These are phyloP conservation scores for Eristalis arbustorum DNA, from an alignment of 2,888 invertebrate genomes.

Conservation along the genomic window DNA sequence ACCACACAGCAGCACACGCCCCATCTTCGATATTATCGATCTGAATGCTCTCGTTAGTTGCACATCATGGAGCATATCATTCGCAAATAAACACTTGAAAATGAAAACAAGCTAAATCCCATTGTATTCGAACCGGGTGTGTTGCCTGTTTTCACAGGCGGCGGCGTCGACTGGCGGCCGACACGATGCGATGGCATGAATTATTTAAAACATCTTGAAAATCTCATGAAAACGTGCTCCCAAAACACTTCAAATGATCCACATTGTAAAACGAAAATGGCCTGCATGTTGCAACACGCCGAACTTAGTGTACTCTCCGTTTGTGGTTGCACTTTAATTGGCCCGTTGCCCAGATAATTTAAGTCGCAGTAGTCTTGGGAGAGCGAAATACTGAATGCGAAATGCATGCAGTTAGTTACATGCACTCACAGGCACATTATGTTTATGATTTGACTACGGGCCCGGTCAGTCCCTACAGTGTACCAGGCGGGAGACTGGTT, in stretches of 20 bases:
- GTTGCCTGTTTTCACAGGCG: neutral
- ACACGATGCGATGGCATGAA: neutral
- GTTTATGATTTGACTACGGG: neutral
- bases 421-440: neutral
- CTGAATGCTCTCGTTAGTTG: neutral
- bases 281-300: conserved; percentile 8
- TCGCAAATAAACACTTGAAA: conserved; percentile 5
- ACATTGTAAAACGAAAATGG: neutral
- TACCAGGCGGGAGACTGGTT: conserved; percentile 4
- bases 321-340: conserved; percentile 11
- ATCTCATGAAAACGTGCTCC: neutral
- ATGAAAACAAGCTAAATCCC: neutral
- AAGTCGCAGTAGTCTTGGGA: neutral
- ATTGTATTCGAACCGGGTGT: neutral
- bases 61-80: neutral
- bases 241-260: conserved; percentile 9
- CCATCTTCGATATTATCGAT: neutral
- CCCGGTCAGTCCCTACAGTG: neutral
- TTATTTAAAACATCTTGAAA: neutral
- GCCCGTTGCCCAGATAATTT: conserved; percentile 3
- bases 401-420: conserved; percentile 7
- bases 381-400: neutral
- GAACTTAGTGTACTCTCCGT: neutral
- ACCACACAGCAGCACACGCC: neutral
- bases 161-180: neutral